Evolutionary conservation across 2,888 invertebrate species (phyloP).

Genomic region (Antitype chi): DNA sequence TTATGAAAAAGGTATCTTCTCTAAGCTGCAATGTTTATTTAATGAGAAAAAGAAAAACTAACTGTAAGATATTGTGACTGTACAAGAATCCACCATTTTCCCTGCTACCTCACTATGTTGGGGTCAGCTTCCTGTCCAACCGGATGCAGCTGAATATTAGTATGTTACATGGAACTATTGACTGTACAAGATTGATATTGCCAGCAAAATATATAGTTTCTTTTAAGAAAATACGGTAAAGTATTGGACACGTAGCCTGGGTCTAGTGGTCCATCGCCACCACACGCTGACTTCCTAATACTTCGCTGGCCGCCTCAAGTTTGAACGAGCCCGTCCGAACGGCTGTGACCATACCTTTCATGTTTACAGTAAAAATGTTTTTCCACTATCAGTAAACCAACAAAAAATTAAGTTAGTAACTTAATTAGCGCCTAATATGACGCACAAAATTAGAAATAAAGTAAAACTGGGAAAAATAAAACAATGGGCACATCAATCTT

Average conservation of each 20-base stretch:
- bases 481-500: too few relatives aligned
- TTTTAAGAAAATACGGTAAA: constrained; percentile 17
- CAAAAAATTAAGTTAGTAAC: neutral
- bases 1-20: too few relatives aligned
- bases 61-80: neutral
- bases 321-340: constrained; percentile 62
- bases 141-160: neutral
- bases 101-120: neutral
- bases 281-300: constrained; percentile 48
- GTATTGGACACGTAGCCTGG: constrained; percentile 26
- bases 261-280: constrained; percentile 41
- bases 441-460: neutral
- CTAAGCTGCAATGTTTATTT: neutral
- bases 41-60: neutral
- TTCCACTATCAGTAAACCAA: neutral
- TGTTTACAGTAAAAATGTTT: neutral
- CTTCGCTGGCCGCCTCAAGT: constrained; percentile 63
- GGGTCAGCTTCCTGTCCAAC: neutral
- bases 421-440: neutral
- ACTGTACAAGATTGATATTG: neutral
- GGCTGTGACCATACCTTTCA: constrained; percentile 53
- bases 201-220: neutral
- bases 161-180: neutral
- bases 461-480: neutral
- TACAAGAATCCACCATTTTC: neutral